These are phyloP conservation scores for Pinctada fucata DNA, from an alignment of 2,888 invertebrate genomes.

Conservation along the genomic window DNA sequence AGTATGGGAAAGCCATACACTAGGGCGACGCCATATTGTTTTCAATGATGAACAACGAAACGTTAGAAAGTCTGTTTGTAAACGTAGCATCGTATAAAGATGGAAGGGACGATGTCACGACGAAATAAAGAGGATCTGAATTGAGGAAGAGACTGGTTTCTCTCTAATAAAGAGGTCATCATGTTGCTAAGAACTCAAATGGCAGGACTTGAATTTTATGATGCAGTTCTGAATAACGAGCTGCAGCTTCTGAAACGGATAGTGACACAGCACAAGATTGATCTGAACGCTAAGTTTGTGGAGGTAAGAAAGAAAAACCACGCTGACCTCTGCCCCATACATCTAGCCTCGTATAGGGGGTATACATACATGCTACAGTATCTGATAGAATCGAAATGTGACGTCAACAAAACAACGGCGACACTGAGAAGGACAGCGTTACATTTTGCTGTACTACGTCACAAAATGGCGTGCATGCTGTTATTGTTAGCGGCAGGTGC, in stretches of 20 bases:
- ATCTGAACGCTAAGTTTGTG: constrained; percentile 75
- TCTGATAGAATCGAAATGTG: constrained; percentile 73
- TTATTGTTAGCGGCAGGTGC: constrained; percentile 73
- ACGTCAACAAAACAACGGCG: constrained; percentile 74
- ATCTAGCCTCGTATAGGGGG: constrained; percentile 75
- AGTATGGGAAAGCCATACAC: constrained; percentile 3
- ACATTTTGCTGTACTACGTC: constrained; percentile 76
- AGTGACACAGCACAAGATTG: constrained; percentile 75
- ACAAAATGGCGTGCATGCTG: constrained; percentile 76
- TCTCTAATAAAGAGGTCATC: neutral
- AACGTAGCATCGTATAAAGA: too few species aligned
- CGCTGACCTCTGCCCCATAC: constrained; percentile 75
- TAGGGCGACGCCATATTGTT: constrained; percentile 8
- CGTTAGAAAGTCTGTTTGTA: too few species aligned
- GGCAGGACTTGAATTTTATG: constrained; percentile 75
- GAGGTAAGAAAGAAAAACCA: constrained; percentile 76
- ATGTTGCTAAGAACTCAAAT: constrained; percentile 71
- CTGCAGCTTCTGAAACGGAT: constrained; percentile 71
- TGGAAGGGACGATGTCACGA: too few species aligned
- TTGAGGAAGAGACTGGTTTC: neutral
- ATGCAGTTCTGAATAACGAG: constrained; percentile 76
- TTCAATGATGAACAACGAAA: neutral
- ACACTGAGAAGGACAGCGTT: constrained; percentile 74
- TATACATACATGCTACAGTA: constrained; percentile 75
- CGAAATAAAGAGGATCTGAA: too few species aligned